Conservation (phyloP, 2,113 vertebrate species). For the Nesogale talazaci region DNA sequence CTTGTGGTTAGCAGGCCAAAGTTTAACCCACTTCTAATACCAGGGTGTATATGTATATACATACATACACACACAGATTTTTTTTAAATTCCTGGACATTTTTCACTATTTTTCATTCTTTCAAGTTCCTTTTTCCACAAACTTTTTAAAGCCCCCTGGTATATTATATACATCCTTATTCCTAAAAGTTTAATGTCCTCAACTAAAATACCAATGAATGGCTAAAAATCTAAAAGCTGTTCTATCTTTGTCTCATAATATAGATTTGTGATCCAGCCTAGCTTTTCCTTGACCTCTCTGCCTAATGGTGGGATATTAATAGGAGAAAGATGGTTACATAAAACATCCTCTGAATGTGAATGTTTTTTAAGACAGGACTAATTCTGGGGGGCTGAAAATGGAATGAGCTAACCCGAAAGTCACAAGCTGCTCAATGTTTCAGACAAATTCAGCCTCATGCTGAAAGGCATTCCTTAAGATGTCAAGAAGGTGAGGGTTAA, state of each 20-base stretch:
- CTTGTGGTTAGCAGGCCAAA: no score
- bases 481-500: conserved; percentile 79
- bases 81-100: no score
- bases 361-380: conserved; percentile 60
- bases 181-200: conserved; percentile 38
- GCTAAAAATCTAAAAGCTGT: conserved; percentile 20
- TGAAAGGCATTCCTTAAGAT: conserved; percentile 82
- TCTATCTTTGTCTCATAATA: conserved; percentile 62
- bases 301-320: conserved; percentile 69
- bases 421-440: conserved; percentile 75
- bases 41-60: not conserved
- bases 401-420: conserved; percentile 71
- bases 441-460: conserved; percentile 78
- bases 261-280: conserved; percentile 37
- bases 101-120: no score
- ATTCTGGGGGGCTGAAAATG: conserved; percentile 75
- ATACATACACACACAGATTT: no score
- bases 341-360: conserved; percentile 64
- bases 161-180: conserved; percentile 7
- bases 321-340: conserved; percentile 62
- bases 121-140: no score
- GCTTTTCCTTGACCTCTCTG: conserved; percentile 63
- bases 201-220: conserved; percentile 42
- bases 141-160: no score
- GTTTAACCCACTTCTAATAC: not conserved